Evolutionary conservation across 1,140 invertebrate species (phyloP).

Genomic region (Oryctes rhinoceros): DNA sequence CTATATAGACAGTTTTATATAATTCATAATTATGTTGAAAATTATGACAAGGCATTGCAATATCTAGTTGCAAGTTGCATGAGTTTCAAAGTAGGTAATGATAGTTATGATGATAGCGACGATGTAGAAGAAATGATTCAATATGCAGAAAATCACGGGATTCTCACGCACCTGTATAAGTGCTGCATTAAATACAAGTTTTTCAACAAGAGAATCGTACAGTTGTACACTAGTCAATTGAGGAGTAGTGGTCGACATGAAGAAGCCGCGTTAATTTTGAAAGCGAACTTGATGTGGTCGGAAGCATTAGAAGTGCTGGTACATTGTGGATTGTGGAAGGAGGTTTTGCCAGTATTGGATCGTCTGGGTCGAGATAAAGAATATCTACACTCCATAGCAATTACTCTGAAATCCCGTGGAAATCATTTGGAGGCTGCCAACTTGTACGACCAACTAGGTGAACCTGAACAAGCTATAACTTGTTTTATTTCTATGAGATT

Average conservation of each 20-base stretch:
- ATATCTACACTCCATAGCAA: neutral
- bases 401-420: neutral
- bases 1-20: neutral
- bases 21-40: neutral
- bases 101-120: neutral
- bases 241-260: neutral
- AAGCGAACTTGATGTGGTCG: neutral
- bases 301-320: neutral
- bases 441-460: neutral
- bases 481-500: neutral
- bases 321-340: neutral
- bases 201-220: neutral
- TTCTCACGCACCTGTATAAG: neutral
- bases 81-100: neutral
- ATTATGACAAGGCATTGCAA: neutral
- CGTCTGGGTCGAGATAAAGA: neutral
- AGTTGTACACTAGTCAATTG: neutral
- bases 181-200: neutral
- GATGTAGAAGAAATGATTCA: constrained; percentile 10
- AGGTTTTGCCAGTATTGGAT: neutral
- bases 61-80: neutral
- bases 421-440: neutral
- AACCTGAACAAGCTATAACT: constrained; percentile 4
- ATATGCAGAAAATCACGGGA: neutral
- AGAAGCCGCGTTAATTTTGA: neutral